Evolutionary conservation across 2,113 vertebrate genomes (phyloP).

Genomic region (Cettia cetti): DNA sequence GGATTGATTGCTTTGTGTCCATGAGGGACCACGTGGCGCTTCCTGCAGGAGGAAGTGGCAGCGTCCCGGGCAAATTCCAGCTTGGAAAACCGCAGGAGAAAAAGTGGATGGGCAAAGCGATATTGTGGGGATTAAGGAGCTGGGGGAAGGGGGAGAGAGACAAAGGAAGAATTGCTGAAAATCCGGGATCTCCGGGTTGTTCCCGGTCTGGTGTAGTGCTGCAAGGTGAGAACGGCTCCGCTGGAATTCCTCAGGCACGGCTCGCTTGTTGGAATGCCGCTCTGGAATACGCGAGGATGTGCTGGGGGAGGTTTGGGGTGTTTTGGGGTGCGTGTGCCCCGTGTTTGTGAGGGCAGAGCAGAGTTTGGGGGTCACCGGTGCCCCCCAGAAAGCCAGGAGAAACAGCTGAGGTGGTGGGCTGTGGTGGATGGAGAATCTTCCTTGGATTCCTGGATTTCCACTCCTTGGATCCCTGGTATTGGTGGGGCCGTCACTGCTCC

Average conservation of each 20-base stretch:
- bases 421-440: background rate
- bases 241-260: background rate
- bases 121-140: background rate
- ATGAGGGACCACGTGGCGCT: background rate
- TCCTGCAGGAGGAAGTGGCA: background rate
- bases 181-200: background rate
- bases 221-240: background rate
- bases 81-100: background rate
- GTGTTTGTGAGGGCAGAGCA: background rate
- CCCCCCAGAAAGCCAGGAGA: rapidly evolving
- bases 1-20: background rate
- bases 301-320: background rate
- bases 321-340: background rate
- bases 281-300: rapidly evolving
- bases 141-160: background rate
- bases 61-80: constrained; percentile 31
- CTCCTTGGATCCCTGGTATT: rapidly evolving
- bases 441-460: background rate
- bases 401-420: background rate
- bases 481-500: background rate
- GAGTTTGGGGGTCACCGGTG: background rate
- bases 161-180: background rate
- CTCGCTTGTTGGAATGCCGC: background rate
- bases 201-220: background rate
- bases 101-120: background rate